phyloP scores from a whole-genome alignment of 2,888 invertebrate species.

The Ichneumoninae sp. region DNA sequence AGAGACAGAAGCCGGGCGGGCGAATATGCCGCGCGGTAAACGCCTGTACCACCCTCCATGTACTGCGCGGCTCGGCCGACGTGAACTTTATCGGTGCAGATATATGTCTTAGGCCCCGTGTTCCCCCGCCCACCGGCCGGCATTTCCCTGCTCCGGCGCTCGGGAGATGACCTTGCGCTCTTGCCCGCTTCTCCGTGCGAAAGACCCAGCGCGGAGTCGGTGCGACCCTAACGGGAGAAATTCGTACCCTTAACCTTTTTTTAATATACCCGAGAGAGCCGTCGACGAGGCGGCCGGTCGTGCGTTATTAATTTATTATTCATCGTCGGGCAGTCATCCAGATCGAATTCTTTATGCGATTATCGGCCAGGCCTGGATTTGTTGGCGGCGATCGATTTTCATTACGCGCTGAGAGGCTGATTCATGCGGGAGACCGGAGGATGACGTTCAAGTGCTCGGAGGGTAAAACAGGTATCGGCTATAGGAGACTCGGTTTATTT shows the following conservation, averaged over 20 bases:
- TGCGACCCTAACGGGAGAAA: background rate
- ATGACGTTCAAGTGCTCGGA: background rate
- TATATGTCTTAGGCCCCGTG: background rate
- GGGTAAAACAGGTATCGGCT: background rate
- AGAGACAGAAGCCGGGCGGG: conserved; percentile 2
- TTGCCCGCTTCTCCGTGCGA: background rate
- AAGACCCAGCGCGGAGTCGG: background rate
- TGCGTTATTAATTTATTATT: conserved; percentile 36
- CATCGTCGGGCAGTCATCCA: conserved; percentile 40
- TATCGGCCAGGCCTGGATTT: background rate
- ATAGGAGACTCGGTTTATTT: background rate
- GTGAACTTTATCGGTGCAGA: conserved; percentile 14
- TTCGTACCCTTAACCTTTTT: conserved; percentile 65
- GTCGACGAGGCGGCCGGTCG: conserved; percentile 39
- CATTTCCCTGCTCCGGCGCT: conserved; percentile 2
- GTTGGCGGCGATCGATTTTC: background rate
- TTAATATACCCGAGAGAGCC: conserved; percentile 23
- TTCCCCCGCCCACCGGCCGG: background rate
- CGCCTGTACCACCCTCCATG: background rate
- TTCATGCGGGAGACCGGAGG: background rate
- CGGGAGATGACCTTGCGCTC: conserved; percentile 5
- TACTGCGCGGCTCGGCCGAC: background rate
- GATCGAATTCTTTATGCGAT: conserved; percentile 29
- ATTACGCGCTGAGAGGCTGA: background rate
- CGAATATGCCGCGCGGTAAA: conserved; percentile 12